phyloP scores from a whole-genome alignment of 2,888 invertebrate genomes.

The Desoria tigrina region DNA sequence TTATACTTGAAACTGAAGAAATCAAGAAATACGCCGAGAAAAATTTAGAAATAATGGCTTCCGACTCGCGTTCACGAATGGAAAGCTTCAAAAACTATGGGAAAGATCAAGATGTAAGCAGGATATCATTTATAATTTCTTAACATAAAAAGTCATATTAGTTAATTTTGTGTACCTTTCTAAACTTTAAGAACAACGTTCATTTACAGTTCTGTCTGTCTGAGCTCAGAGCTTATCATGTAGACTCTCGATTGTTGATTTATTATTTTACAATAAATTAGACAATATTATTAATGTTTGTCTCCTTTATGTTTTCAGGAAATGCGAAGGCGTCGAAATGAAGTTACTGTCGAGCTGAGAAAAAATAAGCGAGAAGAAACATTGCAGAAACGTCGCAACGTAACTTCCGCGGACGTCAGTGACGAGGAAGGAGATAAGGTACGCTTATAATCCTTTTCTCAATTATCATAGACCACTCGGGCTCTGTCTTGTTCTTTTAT shows the following conservation, averaged over 20 bases:
- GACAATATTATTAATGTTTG: not conserved
- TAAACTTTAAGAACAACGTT: no score
- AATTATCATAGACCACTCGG: no score
- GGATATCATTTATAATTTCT: no score
- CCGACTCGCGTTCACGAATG: slow-evolving; percentile 3
- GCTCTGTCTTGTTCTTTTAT: no score
- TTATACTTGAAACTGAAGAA: no score
- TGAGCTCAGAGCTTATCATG: not conserved
- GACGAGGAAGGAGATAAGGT: slow-evolving; percentile 52
- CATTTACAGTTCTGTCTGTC: no score
- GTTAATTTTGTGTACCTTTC: no score
- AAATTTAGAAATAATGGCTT: slow-evolving; percentile 1
- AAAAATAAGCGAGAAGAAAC: slow-evolving; percentile 99
- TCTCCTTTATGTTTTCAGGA: slow-evolving; percentile 66
- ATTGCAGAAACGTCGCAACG: slow-evolving; percentile 91
- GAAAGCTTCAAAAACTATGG: slow-evolving; percentile 95
- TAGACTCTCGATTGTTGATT: not conserved
- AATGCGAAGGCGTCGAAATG: slow-evolving; percentile 94
- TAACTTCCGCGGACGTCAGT: slow-evolving; percentile 77
- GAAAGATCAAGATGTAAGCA: slow-evolving; percentile 97
- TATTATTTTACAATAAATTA: slow-evolving; percentile 5
- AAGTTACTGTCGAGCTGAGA: slow-evolving; percentile 92
- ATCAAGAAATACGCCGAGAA: no score
- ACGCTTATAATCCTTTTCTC: no score
- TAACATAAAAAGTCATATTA: no score